Percentiles rank a stretch among this genome's conserved stretches.
Conservation (phyloP, 2,113 vertebrate species). For the Lampris megalopsis region DNA sequence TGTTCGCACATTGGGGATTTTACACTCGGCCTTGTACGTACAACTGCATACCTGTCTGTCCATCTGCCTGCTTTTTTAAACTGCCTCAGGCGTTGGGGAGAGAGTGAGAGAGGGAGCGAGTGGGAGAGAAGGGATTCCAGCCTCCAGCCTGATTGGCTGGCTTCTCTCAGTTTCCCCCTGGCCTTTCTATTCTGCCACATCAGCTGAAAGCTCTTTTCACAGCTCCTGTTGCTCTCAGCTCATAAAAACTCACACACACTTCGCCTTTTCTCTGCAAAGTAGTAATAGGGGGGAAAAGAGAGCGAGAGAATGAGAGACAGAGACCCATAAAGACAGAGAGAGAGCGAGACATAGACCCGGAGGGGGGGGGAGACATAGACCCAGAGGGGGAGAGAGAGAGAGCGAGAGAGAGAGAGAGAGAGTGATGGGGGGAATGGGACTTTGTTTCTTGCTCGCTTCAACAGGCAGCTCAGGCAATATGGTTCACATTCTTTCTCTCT, state of each 20-base stretch:
- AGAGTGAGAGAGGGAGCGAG: constrained; percentile 11
- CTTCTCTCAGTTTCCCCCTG: constrained; percentile 22
- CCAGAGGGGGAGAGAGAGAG: constrained; percentile 5
- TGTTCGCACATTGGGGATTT: constrained; percentile 24
- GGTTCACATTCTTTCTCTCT: constrained; percentile 32
- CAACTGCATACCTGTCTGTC: constrained; percentile 40
- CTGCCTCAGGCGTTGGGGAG: neutral
- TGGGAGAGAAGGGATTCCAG: constrained; percentile 14
- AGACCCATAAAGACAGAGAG: no score
- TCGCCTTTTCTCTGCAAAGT: constrained; percentile 32
- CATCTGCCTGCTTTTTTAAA: constrained; percentile 16
- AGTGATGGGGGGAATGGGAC: neutral
- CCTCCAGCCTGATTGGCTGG: constrained; percentile 32
- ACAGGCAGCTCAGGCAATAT: constrained; percentile 30
- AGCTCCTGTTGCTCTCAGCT: constrained; percentile 80
- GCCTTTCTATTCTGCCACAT: constrained; percentile 70
- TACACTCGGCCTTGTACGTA: constrained; percentile 7
- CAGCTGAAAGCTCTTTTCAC: constrained; percentile 75
- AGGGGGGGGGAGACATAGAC: no score
- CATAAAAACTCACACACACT: constrained; percentile 68
- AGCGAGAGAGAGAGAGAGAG: neutral
- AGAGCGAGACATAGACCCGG: no score
- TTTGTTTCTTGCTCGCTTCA: constrained; percentile 19
- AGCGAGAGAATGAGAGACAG: no score
- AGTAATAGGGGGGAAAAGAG: neutral